A percentile compares a stretch with the other conserved stretches of the same genome.
phyloP scores from a whole-genome alignment of 2,888 invertebrate species.

The Phengaris alcon region DNA sequence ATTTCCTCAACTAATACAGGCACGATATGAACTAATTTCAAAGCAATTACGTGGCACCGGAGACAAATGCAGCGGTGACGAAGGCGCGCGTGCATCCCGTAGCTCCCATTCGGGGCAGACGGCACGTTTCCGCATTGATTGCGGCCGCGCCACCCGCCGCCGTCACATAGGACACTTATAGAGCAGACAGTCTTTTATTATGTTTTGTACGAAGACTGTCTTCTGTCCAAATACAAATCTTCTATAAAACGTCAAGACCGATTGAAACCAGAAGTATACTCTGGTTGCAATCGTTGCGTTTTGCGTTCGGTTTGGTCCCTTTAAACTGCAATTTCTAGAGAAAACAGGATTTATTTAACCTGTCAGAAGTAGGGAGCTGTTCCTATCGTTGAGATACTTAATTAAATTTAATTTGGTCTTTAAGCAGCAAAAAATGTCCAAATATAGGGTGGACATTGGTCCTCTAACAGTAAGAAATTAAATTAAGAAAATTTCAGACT shows the following conservation, averaged over 20 bases:
- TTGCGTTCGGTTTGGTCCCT: no score
- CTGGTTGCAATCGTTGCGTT: no score
- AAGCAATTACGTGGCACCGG: slow-evolving; percentile 36
- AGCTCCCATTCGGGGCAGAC: slow-evolving; percentile 64
- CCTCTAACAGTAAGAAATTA: no score
- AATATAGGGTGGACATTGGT: no score
- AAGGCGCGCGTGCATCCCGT: slow-evolving; percentile 56
- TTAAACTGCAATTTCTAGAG: no score
- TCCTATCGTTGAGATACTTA: no score
- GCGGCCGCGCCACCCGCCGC: slow-evolving; percentile 49
- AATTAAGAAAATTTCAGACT: no score
- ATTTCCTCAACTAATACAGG: slow-evolving; percentile 16
- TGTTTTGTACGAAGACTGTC: slow-evolving; percentile 1
- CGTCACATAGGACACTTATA: slow-evolving; percentile 67
- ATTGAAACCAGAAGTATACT: no score
- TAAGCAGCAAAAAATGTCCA: no score
- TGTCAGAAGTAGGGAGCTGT: no score
- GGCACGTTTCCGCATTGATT: slow-evolving; percentile 72
- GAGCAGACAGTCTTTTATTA: slow-evolving; percentile 45
- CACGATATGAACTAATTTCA: slow-evolving; percentile 34
- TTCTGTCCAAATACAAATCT: neutral
- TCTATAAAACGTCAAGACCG: neutral
- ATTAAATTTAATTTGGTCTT: no score
- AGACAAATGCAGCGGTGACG: slow-evolving; percentile 55
- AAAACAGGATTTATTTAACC: no score